phyloP scores from a whole-genome alignment of 92 coral and sea anemone genomes.

The Montipora capitata region DNA sequence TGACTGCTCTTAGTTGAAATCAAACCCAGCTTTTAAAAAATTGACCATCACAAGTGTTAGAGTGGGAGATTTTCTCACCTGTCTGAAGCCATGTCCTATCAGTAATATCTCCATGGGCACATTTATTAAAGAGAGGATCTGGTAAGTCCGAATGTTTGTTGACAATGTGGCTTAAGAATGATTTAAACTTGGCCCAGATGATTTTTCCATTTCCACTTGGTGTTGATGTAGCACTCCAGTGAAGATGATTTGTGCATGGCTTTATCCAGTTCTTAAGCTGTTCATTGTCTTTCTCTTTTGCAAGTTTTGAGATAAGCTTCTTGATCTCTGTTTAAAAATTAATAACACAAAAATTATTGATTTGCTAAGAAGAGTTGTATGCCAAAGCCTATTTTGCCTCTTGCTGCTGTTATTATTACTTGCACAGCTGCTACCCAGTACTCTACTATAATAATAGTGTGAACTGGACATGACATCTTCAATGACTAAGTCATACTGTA shows the following conservation, averaged over 20 bases:
- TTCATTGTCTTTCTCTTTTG: constrained; percentile 18
- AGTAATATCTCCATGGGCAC: constrained; percentile 30
- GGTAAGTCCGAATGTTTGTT: constrained; percentile 18
- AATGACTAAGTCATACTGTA: neutral
- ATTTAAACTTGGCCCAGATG: too few species aligned
- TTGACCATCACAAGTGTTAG: neutral
- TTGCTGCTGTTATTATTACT: neutral
- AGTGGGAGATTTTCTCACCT: constrained; percentile 12
- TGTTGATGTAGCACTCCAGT: constrained; percentile 42
- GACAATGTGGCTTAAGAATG: constrained; percentile 13
- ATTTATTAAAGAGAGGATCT: neutral
- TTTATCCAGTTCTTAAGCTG: constrained; percentile 39
- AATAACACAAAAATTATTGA: constrained; percentile 5
- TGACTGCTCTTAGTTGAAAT: too few species aligned
- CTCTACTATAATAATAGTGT: neutral
- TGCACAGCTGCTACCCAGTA: neutral
- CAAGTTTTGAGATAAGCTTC: constrained; percentile 3
- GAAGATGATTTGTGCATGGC: constrained; percentile 28
- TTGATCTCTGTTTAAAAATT: constrained; percentile 9
- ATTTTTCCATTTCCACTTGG: constrained; percentile 33
- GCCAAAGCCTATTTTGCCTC: constrained; percentile 4
- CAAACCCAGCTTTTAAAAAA: neutral
- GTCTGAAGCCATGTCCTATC: constrained; percentile 37
- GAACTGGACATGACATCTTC: neutral
- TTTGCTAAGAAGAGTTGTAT: neutral